Evolutionary conservation across 2,888 invertebrate species (phyloP).

Genomic region (Hypercompe scribonia): DNA sequence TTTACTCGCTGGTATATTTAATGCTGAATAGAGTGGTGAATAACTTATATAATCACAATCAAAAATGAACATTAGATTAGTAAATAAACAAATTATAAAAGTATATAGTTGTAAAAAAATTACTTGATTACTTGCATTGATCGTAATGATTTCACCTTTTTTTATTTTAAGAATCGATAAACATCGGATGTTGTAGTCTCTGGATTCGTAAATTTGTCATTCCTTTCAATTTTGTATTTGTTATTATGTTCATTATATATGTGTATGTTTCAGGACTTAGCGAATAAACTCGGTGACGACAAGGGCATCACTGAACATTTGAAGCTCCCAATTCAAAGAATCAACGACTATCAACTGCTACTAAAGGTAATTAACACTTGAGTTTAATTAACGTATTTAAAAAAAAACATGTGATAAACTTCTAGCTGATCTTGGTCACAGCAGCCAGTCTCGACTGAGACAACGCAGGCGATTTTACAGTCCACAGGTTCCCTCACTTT

Average conservation of each 20-base stretch:
- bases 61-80: too few species aligned
- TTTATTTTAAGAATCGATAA: not conserved
- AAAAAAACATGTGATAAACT: too few species aligned
- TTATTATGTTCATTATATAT: constrained; percentile 27
- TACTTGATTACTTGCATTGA: not conserved
- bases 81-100: too few species aligned
- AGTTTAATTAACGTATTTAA: not conserved
- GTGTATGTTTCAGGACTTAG: constrained; percentile 90
- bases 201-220: not conserved
- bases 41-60: too few species aligned
- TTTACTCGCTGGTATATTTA: too few species aligned
- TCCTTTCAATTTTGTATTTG: not conserved
- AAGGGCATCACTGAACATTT: constrained; percentile 96
- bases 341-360: constrained; percentile 98
- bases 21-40: too few species aligned
- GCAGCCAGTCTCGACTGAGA: too few species aligned
- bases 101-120: too few species aligned
- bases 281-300: constrained; percentile 94
- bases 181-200: not conserved
- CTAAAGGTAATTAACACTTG: constrained; percentile 89
- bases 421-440: too few species aligned
- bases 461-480: too few species aligned
- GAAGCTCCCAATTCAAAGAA: constrained; percentile 97
- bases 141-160: not conserved
- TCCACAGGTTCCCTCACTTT: too few species aligned